Base-by-base conservation (phyloP, 2,888 invertebrate species). In the Platycnemis pennipes region DNA sequence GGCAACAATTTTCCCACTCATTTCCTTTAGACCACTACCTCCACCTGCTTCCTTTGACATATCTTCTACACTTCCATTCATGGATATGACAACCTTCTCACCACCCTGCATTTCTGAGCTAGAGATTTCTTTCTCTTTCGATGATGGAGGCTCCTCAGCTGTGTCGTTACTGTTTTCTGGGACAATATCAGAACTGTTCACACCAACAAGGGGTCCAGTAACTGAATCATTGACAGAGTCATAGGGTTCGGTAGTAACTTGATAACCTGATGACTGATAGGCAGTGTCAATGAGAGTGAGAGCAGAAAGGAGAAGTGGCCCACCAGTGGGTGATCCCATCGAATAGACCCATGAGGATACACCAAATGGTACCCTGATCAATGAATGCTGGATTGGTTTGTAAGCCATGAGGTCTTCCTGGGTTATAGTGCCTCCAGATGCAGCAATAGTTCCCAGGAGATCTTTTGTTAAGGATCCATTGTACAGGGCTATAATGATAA, bases 391-490 rank as follows among this genome's bases (percentile, higher is more conserved):
- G 8, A 95, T 88, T 8, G 95, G 95, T 45, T 88, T 31, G 91
- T 95, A 95, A 22, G 44, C 63, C 5, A 95, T 86, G 45, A 95
- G 94, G 89, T 95, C 95, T 45, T 94, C 94, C 53, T 94, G 94
- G 96, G 95, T 94, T 95, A 95, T 88, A 95, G 95, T 87, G 95
- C 95, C 95, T 96, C 96, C 96, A 46, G 95, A 95, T 95, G 96
- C 95, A 95, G 96, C 95, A 49, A 97, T 95, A 95, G 97, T 96
- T 31, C 95, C 94, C 0, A 96, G 95, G 94, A 97, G 96, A 94
- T 96, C 96, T n/a, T 95, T 94, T 0, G 97, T 96, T 87, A 97
- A 95, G 26, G 96, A 96, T 13, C 97, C 97, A 95, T 96, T 96
- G 94, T 96, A 96, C 22, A 96, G 95, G 94, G 95, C 96, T 96